Percentiles rank a stretch among this genome's conserved stretches.
Conservation (phyloP, 2,113 vertebrate species). For the Erythrolamprus reginae region DNA sequence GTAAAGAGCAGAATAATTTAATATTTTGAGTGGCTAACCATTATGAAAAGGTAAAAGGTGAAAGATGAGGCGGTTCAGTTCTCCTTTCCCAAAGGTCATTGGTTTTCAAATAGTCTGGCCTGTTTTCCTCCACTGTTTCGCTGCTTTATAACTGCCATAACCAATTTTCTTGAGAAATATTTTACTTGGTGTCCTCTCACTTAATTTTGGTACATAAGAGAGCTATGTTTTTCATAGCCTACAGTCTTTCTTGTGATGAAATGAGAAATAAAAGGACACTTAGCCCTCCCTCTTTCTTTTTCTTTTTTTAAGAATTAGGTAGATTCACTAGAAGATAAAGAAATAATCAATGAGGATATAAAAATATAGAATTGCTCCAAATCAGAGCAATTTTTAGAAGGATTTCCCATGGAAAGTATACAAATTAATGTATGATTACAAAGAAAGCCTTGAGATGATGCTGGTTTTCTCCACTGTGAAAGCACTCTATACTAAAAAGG, state of each 20-base stretch:
- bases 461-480: background rate
- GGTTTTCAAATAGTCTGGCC: background rate
- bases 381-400: background rate
- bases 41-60: constrained; percentile 61
- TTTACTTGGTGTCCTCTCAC: background rate
- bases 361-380: background rate
- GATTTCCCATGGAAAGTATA: background rate
- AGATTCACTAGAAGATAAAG: background rate
- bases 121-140: background rate
- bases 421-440: background rate
- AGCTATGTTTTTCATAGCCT: too few relatives aligned
- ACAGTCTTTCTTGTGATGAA: background rate
- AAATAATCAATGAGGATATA: background rate
- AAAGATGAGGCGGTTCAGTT: background rate
- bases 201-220: background rate
- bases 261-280: background rate
- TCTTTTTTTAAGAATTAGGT: background rate
- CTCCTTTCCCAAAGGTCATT: background rate
- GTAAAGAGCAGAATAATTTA: constrained; percentile 41
- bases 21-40: constrained; percentile 58
- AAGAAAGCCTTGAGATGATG: background rate
- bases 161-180: background rate
- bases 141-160: background rate
- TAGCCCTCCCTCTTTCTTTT: background rate
- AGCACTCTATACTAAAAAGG: background rate